Base-by-base conservation (phyloP, 2,888 invertebrate genomes). In the Alloplasta piceator region DNA sequence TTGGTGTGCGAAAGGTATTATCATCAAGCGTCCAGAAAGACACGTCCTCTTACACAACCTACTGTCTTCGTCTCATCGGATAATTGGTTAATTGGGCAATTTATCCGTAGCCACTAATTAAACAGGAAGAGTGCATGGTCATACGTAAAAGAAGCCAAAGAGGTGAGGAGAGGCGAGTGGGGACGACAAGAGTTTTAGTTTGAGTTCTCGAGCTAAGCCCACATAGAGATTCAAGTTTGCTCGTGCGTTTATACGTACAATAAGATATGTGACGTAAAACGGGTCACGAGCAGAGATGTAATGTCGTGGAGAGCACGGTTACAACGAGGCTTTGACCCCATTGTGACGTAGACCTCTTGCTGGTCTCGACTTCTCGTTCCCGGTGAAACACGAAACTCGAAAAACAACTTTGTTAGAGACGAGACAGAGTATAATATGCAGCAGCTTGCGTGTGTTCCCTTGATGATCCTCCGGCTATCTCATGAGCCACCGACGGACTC, bases 81-180 rank as follows among this genome's bases (percentile, higher is more conserved):
- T 86, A 86, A 86, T 84, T 84, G 85, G 82, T 86, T 86, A 86
- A 86, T 86, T 86, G 85, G 84, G 78, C 84, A 84, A 86, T 86
- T 84, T 85, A 84, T 85, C 83, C 77, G 82, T 80, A 79, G 82
- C 80, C 83, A 85, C 85, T 85, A 85, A 86, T 86, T 86, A 86
- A 85, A 80, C 83, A 82, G 83, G 83, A 85, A 80, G 83, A 67
- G 64, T 46, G 16, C 56, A 67, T 10, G 39, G n/a, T 48, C 4
- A 48, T 66, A 43, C 48, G 48, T 56, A 55, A 7, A 36, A 9
- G 14, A 10, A 52, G n/a, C 14, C 6, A 41, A 16, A 50, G 12
- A 10, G 16, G 9, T 9, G 61, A 46, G n/a, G n/a, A 26, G n/a
- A n/a, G 14, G 2, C 26, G 16, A 26, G 66, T 12, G 41, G 67